Evolutionary conservation across 2,797 vertebrate genomes (phyloP).

Genomic region (Pangasius mekongensis): DNA sequence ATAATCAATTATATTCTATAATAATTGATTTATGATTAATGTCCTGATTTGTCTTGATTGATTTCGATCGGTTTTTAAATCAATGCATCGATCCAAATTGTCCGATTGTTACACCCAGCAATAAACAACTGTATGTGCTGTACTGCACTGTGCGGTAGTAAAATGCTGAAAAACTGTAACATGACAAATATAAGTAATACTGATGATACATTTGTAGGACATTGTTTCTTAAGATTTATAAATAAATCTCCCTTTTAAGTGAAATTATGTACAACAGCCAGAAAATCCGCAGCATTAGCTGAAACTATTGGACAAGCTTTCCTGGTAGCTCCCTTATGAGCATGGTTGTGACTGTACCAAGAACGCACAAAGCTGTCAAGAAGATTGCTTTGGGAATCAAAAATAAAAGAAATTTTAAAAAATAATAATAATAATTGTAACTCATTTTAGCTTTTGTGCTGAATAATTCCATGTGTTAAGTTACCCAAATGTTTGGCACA

Average conservation of each 20-base stretch:
- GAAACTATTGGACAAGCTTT: not conserved
- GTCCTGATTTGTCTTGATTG: not conserved
- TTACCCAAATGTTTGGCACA: not conserved
- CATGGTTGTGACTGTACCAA: not conserved
- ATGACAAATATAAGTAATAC: not conserved
- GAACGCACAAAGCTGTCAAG: not conserved
- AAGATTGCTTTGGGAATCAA: not conserved
- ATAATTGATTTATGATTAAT: not conserved
- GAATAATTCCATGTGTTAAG: conserved; percentile 9
- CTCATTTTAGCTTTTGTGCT: not conserved
- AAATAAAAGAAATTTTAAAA: not conserved
- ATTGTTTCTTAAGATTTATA: not conserved
- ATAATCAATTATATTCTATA: too few relatives aligned
- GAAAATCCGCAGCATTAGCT: not conserved
- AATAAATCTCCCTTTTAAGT: not conserved
- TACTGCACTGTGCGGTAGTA: not conserved
- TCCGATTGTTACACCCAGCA: not conserved
- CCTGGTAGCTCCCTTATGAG: not conserved
- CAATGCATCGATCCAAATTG: not conserved
- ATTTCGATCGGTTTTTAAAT: not conserved
- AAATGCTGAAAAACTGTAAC: not conserved
- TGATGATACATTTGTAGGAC: not conserved
- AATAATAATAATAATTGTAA: not conserved
- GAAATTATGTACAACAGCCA: not conserved
- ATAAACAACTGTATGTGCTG: not conserved